Base-by-base conservation (phyloP, 2,113 vertebrate species). In the Lipotes vexillifer region DNA sequence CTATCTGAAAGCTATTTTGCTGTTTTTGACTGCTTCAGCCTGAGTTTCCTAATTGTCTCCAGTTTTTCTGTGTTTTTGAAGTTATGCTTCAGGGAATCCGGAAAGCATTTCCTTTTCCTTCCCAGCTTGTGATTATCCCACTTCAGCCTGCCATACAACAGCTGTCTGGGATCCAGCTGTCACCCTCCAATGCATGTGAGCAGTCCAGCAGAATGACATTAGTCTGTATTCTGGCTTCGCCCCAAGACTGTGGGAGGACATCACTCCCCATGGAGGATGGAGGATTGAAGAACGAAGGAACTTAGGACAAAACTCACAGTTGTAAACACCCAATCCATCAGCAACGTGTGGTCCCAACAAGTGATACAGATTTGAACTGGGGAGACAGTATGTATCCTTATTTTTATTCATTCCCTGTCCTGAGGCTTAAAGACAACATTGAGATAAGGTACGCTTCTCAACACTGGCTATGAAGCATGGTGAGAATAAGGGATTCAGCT, bases 31-130 rank as follows among this genome's bases (percentile, higher is more conserved):
- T 46, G 21, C 66, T 88, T 88, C 97, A 97, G 92, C 74, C 17
- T 31, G 72, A 77, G 29, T 69, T 93, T 92, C 77, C 90, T 93
- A 92, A 93, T 87, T 92, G 74, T 90, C 65, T 96, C 88, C 63
- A 57, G 38, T 77, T 94, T 86, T 94, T 91, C 81, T 90, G 29
- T 90, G 38, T 63, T 93, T 78, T 90, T 87, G 68, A 83, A 83
- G 78, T 55, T 96, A 74, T 3, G 65, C 94, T 96, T 91, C 96
- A 96, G 33, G 93, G 97, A 88, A 61, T 93, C 89, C 44, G 25
- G 63, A 96, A 80, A 87, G 55, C 52, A 49, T 44, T 95, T 98
- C 95, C 96, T 96, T 71, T 95, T 95, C 33, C 89, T 66, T 97
- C 82, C 25, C 17, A 44, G 89, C 81, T 91, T 2, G 0, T 90